These are phyloP conservation scores for Pedicia rivosa DNA, from an alignment of 2,888 invertebrate genomes.

Conservation along the genomic window DNA sequence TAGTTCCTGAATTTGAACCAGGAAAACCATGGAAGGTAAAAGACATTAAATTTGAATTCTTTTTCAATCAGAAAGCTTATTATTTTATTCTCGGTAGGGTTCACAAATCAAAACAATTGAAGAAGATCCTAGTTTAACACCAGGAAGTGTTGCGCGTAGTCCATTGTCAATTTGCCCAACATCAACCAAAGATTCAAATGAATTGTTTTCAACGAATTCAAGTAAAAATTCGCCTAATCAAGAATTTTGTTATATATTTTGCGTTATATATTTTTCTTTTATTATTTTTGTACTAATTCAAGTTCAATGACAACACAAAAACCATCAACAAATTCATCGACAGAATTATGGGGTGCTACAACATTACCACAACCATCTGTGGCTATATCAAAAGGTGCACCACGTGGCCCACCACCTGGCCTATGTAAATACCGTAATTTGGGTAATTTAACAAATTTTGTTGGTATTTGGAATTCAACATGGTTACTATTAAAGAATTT, in stretches of 20 bases:
- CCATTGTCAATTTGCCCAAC: conserved; percentile 62
- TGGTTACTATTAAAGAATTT: conserved; percentile 85
- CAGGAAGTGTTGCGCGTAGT: conserved; percentile 80
- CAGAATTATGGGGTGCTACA: conserved; percentile 43
- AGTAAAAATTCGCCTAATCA: conserved; percentile 62
- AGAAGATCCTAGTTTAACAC: conserved; percentile 94
- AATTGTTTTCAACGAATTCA: conserved; percentile 49
- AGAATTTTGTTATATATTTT: conserved; percentile 42
- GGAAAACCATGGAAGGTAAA: conserved; percentile 94
- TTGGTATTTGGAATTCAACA: conserved; percentile 43
- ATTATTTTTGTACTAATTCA: not conserved
- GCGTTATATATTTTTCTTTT: not conserved
- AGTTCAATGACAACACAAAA: conserved; percentile 4
- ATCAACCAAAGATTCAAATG: conserved; percentile 66
- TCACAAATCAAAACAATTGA: conserved; percentile 86
- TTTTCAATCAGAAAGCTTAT: not conserved
- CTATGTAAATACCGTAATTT: conserved; percentile 33
- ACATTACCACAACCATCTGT: not conserved
- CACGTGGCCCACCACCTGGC: conserved; percentile 53
- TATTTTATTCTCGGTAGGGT: conserved; percentile 21
- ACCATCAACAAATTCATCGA: conserved; percentile 13
- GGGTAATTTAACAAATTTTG: conserved; percentile 19
- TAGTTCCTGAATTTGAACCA: conserved; percentile 95
- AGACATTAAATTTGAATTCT: not conserved
- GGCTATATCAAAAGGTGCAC: conserved; percentile 20